These are phyloP conservation scores for Cyanoderma ruficeps DNA, from an alignment of 2,113 vertebrate genomes.

Conservation along the genomic window DNA sequence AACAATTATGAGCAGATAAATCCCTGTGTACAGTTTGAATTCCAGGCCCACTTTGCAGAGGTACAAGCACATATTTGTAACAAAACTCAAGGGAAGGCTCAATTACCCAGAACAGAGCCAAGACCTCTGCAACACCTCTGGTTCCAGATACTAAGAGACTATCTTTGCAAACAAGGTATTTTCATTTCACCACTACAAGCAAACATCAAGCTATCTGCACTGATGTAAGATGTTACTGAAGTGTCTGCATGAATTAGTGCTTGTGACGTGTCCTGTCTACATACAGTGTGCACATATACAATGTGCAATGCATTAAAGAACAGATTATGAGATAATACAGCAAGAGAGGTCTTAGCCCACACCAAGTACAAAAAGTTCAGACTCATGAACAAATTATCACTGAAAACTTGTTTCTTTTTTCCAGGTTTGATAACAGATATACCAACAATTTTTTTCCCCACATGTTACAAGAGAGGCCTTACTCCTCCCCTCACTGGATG, in stretches of 20 bases:
- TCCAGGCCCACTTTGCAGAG: background rate
- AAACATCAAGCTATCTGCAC: background rate
- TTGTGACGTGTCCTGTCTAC: background rate
- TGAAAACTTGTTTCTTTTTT: background rate
- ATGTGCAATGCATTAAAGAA: background rate
- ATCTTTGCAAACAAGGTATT: background rate
- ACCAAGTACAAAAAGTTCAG: background rate
- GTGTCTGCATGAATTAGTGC: background rate
- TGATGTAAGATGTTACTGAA: background rate
- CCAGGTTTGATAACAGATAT: background rate
- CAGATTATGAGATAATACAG: background rate
- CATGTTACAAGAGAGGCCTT: background rate
- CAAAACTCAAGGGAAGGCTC: background rate
- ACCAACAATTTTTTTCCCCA: background rate
- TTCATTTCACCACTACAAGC: background rate
- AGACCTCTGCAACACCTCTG: background rate
- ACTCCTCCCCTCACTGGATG: background rate
- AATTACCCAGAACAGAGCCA: background rate
- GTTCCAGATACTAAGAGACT: background rate
- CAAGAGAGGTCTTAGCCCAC: background rate
- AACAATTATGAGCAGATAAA: background rate
- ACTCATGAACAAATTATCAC: background rate
- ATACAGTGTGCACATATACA: too few species aligned
- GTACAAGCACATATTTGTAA: background rate
- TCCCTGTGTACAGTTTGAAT: background rate